These are phyloP conservation scores for Ametastegia equiseti DNA, from an alignment of 2,888 invertebrate genomes.

Conservation along the genomic window DNA sequence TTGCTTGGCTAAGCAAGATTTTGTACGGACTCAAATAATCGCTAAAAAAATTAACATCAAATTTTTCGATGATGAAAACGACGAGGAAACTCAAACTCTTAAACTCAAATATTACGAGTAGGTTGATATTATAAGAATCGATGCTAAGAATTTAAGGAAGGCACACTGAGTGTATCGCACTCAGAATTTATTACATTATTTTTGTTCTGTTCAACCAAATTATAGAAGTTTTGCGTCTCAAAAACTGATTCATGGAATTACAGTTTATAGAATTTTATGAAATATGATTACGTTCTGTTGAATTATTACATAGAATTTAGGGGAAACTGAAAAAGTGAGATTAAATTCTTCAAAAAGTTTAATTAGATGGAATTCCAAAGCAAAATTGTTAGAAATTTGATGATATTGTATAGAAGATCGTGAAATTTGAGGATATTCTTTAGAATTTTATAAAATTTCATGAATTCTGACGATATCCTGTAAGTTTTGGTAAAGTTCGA, in stretches of 20 bases:
- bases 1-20: conserved; percentile 96
- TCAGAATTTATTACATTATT: neutral
- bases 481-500: neutral
- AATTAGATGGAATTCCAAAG: neutral
- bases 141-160: neutral
- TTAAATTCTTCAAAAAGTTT: too few species aligned
- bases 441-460: neutral
- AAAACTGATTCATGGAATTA: too few species aligned
- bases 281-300: too few species aligned
- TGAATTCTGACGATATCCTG: neutral
- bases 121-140: conserved; percentile 52
- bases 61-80: conserved; percentile 93
- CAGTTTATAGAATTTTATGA: neutral
- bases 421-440: neutral
- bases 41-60: conserved; percentile 98
- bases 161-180: too few species aligned
- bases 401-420: neutral
- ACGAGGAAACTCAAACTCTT: conserved; percentile 77
- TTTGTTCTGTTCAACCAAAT: neutral
- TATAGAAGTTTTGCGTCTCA: too few species aligned
- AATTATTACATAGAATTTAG: too few species aligned
- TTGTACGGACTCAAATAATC: conserved; percentile 98
- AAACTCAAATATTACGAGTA: conserved; percentile 85
- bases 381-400: neutral
- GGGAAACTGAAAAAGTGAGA: too few species aligned